These are phyloP conservation scores for Illadopsis cleaveri DNA, from an alignment of 2,113 vertebrate genomes.

Conservation along the genomic window DNA sequence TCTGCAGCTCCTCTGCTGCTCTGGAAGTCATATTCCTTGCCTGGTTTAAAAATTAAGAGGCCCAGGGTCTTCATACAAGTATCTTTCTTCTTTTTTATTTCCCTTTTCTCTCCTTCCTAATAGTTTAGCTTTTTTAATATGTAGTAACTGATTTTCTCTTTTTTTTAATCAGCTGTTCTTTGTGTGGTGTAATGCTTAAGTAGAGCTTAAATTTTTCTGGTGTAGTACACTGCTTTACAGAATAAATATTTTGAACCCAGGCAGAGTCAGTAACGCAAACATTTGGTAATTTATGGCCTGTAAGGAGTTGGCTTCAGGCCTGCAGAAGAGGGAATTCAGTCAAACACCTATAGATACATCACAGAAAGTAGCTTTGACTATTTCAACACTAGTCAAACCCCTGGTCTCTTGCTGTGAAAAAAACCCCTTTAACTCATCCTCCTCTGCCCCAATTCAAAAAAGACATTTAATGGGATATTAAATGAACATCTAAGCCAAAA, in stretches of 20 bases:
- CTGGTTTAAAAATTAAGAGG: not conserved
- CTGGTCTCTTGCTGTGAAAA: not conserved
- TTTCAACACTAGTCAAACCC: not conserved
- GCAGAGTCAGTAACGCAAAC: not conserved
- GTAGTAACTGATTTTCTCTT: not conserved
- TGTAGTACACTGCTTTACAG: not conserved
- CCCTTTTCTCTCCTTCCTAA: not conserved
- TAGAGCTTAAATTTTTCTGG: not conserved
- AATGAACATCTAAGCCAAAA: not conserved
- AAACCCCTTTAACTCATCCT: not conserved
- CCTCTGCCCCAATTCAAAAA: not conserved
- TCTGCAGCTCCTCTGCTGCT: not conserved
- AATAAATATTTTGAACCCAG: not conserved
- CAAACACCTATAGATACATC: fast-evolving
- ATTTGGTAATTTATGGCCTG: not conserved
- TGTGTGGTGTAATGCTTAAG: not conserved
- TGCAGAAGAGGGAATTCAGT: not conserved
- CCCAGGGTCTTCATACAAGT: not conserved
- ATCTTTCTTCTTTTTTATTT: not conserved
- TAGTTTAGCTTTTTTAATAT: not conserved
- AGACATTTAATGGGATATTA: not conserved
- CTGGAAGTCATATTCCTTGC: too few relatives aligned
- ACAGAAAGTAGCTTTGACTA: not conserved
- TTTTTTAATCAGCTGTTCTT: not conserved
- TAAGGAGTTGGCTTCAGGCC: not conserved